Base-by-base conservation (phyloP, 2,113 vertebrate genomes). In the Prietella phreatophila region DNA sequence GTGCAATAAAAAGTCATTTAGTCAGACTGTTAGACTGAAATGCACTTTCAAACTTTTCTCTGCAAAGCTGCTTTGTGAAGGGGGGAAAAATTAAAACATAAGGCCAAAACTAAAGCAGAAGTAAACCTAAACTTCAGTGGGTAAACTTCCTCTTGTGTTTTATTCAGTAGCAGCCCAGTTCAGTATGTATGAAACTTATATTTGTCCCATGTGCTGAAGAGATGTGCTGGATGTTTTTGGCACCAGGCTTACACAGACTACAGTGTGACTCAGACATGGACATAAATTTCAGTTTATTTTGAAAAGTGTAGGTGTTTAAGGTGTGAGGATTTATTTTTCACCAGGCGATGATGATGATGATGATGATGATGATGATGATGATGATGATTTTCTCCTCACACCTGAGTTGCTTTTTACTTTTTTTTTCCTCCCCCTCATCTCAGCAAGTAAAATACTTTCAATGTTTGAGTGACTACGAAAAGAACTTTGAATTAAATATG, bases 401-500 rank as follows among this genome's bases (percentile, higher is more conserved):
- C 82, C 73, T 56, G 61, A 67, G 60, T 42, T 84, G 50, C 50
- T 69, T 85, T 83, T 76, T 42, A 22, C 42, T 33, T 58, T 60
- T 87, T 71, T 69, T 19, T 14, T 27, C 1, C 0, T 25, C 42
- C 27, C n/a, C 84, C 33, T 27, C 20, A 33, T 84, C 39, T 67
- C 82, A 65, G 39, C 82, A 88, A n/a, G 84, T 84, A 42, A 88
- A 85, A 67, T 65, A 79, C 58, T 85, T 56, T 30, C 19, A 80
- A 42, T 47, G 53, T 65, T 67, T 53, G 82, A 30, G 73, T 58
- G 82, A 85, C 73, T 79, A 50, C 67, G 87, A 78, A 88, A 85
- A 69, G 82, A 88, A 85, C 82, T 80, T 88, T 84, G 42, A 88
- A 84, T 88, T 78, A 84, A 84, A 88, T 69, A 88, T 84, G 75